phyloP scores from a whole-genome alignment of 2,888 invertebrate species.

The Toxonevra muliebris region DNA sequence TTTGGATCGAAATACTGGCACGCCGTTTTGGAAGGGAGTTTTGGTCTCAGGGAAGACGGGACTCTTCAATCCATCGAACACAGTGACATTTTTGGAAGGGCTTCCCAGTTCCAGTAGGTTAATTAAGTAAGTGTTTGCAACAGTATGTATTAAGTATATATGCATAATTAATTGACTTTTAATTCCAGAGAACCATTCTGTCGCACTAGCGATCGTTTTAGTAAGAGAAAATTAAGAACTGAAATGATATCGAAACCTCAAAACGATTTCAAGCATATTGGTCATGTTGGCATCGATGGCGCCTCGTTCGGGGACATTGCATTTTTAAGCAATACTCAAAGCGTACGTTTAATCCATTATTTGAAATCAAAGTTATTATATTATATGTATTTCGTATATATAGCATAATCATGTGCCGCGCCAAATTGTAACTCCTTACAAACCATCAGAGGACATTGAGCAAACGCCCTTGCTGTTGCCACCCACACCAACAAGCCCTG shows the following conservation, averaged over 20 bases:
- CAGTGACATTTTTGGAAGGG: conserved; percentile 83
- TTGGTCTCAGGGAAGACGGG: conserved; percentile 91
- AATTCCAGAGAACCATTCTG: conserved; percentile 70
- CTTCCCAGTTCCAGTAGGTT: conserved; percentile 62
- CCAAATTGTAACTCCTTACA: conserved; percentile 88
- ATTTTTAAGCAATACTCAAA: conserved; percentile 67
- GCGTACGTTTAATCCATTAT: conserved; percentile 47
- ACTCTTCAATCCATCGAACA: conserved; percentile 87
- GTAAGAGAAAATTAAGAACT: conserved; percentile 77
- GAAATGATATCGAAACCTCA: conserved; percentile 98
- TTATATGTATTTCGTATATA: not conserved
- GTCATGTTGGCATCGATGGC: conserved; percentile 96
- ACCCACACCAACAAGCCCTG: conserved; percentile 65
- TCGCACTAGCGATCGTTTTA: conserved; percentile 67
- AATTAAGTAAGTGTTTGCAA: conserved; percentile 10
- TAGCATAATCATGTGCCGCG: conserved; percentile 83
- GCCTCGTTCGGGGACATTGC: conserved; percentile 95
- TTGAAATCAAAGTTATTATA: not conserved
- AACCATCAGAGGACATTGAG: conserved; percentile 85
- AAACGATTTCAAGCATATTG: conserved; percentile 94
- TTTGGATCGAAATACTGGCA: conserved; percentile 80
- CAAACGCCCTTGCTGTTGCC: conserved; percentile 73
- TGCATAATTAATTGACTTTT: not conserved
- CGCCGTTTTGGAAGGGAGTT: conserved; percentile 89
- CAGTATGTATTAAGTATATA: not conserved